These are phyloP conservation scores for Cheiracanthium punctorium DNA, from an alignment of 2,888 invertebrate species.

Conservation along the genomic window DNA sequence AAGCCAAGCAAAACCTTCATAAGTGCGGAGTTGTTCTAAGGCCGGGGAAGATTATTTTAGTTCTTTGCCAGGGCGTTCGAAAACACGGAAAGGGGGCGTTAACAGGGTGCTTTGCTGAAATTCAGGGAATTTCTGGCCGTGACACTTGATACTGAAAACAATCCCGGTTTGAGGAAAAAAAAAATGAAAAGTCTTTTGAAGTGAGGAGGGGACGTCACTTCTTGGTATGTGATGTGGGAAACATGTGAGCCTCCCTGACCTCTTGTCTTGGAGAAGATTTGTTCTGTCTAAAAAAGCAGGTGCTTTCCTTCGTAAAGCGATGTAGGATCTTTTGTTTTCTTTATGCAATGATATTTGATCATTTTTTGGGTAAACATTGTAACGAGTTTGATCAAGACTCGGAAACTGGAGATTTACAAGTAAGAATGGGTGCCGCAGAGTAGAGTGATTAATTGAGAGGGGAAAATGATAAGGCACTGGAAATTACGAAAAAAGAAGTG, in stretches of 20 bases:
- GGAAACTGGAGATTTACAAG: not conserved
- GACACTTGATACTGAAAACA: conserved; percentile 46
- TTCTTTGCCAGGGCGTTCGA: not conserved
- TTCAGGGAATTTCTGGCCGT: conserved; percentile 48
- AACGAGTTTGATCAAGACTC: not conserved
- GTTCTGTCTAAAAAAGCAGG: conserved; percentile 18
- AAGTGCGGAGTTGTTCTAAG: not conserved
- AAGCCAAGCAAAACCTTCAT: not conserved
- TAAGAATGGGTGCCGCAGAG: not conserved
- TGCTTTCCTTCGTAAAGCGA: conserved; percentile 11
- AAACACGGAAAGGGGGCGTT: conserved; percentile 33
- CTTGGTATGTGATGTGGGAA: conserved; percentile 22
- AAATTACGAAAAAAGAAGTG: not conserved
- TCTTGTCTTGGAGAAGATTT: conserved; percentile 1
- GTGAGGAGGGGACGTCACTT: not conserved
- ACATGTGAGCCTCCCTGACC: not conserved
- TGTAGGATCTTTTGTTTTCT: not conserved
- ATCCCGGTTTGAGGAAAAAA: conserved; percentile 20
- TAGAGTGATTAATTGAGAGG: not conserved
- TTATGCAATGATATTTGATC: not conserved
- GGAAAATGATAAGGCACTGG: not conserved
- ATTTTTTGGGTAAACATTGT: conserved; percentile 2
- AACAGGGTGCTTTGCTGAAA: conserved; percentile 46
- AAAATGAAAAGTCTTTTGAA: not conserved
- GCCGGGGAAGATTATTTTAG: conserved; percentile 4